A percentile compares a stretch with the other conserved stretches of the same genome.
Conservation (phyloP, 1,140 invertebrate genomes). For the Drosophila jambulina region DNA sequence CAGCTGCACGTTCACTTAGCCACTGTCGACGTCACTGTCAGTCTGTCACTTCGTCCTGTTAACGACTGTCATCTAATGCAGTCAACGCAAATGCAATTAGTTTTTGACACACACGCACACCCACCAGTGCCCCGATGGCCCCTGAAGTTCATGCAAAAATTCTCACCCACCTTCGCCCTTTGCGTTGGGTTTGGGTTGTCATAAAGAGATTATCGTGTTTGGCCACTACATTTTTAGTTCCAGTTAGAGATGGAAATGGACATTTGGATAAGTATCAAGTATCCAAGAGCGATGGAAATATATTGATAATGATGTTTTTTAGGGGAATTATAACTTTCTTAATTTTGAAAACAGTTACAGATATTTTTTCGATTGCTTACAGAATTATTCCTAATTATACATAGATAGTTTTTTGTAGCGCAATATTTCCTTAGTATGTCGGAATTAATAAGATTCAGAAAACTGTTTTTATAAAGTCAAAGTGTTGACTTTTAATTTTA, state of each 20-base stretch:
- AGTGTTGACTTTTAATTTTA: too few species aligned
- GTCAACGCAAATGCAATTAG: conserved; percentile 69
- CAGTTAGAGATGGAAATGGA: neutral
- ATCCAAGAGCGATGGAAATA: neutral
- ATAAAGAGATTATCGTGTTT: conserved; percentile 65
- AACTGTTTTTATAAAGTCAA: too few species aligned
- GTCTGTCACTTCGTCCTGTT: conserved; percentile 41
- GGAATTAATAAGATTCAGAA: neutral
- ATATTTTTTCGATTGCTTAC: too few species aligned
- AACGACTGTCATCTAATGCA: conserved; percentile 51
- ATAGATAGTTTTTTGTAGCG: neutral
- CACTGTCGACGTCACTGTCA: conserved; percentile 56
- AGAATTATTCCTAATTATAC: neutral
- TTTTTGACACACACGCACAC: conserved; percentile 41
- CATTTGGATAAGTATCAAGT: neutral
- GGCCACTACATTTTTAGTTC: neutral
- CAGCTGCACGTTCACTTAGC: conserved; percentile 43
- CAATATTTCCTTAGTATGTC: too few species aligned
- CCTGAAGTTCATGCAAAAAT: conserved; percentile 30
- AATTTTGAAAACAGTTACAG: too few species aligned
- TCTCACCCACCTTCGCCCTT: conserved; percentile 16
- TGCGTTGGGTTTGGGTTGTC: conserved; percentile 29
- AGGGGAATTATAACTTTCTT: too few species aligned
- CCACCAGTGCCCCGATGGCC: conserved; percentile 9
- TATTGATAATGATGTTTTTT: neutral